Conservation (phyloP, 1,140 invertebrate genomes). For the Goniozus legneri region DNA sequence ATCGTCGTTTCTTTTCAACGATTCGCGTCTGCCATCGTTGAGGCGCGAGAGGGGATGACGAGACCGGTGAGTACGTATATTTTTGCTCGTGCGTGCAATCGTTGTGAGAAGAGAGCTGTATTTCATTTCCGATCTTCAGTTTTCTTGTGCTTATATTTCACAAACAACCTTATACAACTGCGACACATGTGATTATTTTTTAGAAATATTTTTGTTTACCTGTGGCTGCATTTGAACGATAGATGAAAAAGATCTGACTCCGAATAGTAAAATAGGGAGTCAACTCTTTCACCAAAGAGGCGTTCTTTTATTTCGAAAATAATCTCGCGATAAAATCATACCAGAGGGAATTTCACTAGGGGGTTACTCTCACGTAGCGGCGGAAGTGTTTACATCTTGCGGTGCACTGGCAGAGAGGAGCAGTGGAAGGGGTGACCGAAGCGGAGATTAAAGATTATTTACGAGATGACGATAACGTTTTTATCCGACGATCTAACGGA, state of each 20-base stretch:
- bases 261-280: no score
- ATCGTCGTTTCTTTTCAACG: slow-evolving; percentile 19
- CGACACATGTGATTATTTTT: no score
- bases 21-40: slow-evolving; percentile 10
- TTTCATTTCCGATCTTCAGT: no score
- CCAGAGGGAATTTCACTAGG: no score
- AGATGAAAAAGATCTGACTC: no score
- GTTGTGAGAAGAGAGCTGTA: slow-evolving; percentile 3
- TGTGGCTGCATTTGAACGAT: no score
- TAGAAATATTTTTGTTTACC: no score
- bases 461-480: slow-evolving; percentile 51
- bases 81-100: neutral
- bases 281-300: slow-evolving; percentile 22
- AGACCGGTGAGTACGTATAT: slow-evolving; percentile 3
- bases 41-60: no score
- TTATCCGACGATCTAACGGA: slow-evolving; percentile 51
- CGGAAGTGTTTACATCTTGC: slow-evolving; percentile 24
- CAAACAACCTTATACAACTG: no score
- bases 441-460: slow-evolving; percentile 51
- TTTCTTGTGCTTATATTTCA: no score
- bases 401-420: slow-evolving; percentile 12
- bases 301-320: slow-evolving; percentile 52
- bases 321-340: slow-evolving; percentile 48
- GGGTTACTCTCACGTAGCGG: slow-evolving; percentile 24
- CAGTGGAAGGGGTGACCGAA: slow-evolving; percentile 6